Base-by-base conservation (phyloP, 2,888 invertebrate genomes). In the Noctua janthina region DNA sequence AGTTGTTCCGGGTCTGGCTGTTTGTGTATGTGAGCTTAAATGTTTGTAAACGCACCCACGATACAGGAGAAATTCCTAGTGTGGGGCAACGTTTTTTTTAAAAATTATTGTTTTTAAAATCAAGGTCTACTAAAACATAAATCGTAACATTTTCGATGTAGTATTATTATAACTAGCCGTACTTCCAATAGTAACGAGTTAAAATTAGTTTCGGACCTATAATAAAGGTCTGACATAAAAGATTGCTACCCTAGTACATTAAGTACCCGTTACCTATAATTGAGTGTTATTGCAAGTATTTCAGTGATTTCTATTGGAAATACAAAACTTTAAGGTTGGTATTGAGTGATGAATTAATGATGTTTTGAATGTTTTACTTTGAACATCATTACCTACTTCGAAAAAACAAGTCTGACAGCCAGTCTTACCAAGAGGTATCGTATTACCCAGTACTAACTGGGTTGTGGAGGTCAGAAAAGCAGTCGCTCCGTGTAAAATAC, bases 181-280 rank as follows among this genome's bases (percentile, higher is more conserved):
- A 51, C 6, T 59, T 64, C 35, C 17, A 68, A 20, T 43, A 67
- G 17, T 15, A 81, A 67, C 67, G 73, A 81, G 23, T 56, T 56
- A 23, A 11, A 5, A 81, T 68, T 67, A 51, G 11, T 29, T 67
- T 80, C 29, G 15, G 1, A 29, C 59, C 39, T 68, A 49, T 54
- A 80, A 67, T 74, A 35, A 73, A 46, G 67, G 56, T 51, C 67
- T 62, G 20, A n/a, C 39, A 23, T 43, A 72, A 73, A 67, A 73
- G 2, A 73, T 68, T 81, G 39, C 59, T 43, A n/a, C 23, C 23
- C 54, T 54, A 54, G 0, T 54, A 54, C 7, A 73, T 11, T 74
- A 29, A 74, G 35, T 64, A 17, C 7, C 66, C 11, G 11, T 17
- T 46, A 66, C 43, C 64, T 54, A 35, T 54, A 35, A 77, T 46